Evolutionary conservation across 1,140 invertebrate genomes (phyloP).

Genomic region (Bombus breviceps): DNA sequence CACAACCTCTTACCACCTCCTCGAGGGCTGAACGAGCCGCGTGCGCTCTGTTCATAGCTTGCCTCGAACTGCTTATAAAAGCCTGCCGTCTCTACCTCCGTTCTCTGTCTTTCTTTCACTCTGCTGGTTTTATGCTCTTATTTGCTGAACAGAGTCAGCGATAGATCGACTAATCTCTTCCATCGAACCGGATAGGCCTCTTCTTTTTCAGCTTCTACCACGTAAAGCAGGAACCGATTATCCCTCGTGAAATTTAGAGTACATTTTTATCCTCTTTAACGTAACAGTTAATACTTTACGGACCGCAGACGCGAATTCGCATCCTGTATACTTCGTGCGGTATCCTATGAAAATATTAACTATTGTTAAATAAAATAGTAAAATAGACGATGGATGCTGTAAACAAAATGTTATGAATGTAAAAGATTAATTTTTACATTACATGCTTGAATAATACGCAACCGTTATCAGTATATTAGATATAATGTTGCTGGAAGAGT

Average conservation of each 20-base stretch:
- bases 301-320: no score
- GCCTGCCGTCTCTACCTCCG: not conserved
- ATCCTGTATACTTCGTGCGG: no score
- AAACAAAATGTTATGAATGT: no score
- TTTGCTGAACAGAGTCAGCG: constrained; percentile 47
- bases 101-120: not conserved
- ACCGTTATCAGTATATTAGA: no score
- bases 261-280: constrained; percentile 9
- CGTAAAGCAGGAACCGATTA: not conserved
- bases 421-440: no score
- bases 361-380: no score
- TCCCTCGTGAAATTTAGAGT: constrained; percentile 1
- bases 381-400: no score
- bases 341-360: no score
- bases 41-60: not conserved
- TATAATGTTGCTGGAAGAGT: no score
- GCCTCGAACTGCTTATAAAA: constrained; percentile 45
- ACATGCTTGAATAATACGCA: no score
- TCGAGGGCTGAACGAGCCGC: constrained; percentile 33
- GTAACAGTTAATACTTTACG: not conserved
- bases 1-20: constrained; percentile 51
- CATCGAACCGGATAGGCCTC: constrained; percentile 19
- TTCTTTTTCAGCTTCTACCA: constrained; percentile 6
- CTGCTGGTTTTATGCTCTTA: constrained; percentile 11
- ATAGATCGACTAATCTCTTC: constrained; percentile 41